Evolutionary conservation across 1,140 invertebrate species (phyloP).

Genomic region (Caenorhabditis elegans): WBcel235 BX284602.5:14924001-14924500

Average conservation of each 20-base stretch:
- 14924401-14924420: conserved; percentile 10
- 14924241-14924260: conserved; percentile 29
- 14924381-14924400: background rate
- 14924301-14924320: background rate
- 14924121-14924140: background rate
- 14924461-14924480: background rate
- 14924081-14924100: too few relatives aligned
- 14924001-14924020: too few relatives aligned
- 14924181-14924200: too few relatives aligned
- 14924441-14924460: background rate
- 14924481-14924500: conserved; percentile 5
- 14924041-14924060: too few relatives aligned
- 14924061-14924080: too few relatives aligned
- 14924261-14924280: background rate
- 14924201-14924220: background rate
- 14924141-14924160: too few relatives aligned
- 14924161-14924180: too few relatives aligned
- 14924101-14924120: too few relatives aligned
- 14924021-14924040: too few relatives aligned
- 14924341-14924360: background rate
- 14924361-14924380: conserved; percentile 29
- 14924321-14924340: too few relatives aligned
- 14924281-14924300: background rate
- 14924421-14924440: conserved; percentile 30
- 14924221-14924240: background rate